Evolutionary conservation across 2,888 invertebrate genomes (phyloP).

Genomic region (Thymelicus lineola): DNA sequence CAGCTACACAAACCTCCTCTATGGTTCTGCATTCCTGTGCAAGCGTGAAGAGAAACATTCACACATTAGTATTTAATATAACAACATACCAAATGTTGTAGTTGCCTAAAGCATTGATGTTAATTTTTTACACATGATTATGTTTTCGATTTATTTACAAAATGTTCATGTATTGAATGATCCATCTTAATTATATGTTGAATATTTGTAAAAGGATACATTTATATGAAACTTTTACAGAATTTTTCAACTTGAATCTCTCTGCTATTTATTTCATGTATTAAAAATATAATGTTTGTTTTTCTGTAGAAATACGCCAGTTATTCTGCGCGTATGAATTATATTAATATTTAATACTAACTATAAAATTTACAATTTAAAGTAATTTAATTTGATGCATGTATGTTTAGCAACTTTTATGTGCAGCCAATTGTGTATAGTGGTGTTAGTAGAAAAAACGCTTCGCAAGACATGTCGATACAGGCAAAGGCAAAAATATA

Average conservation of each 20-base stretch:
- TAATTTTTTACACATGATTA: background rate
- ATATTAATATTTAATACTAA: too few relatives aligned
- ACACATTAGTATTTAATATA: slow-evolving; percentile 26
- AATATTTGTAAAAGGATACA: too few relatives aligned
- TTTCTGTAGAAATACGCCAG: too few relatives aligned
- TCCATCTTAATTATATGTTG: too few relatives aligned
- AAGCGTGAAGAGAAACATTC: slow-evolving; percentile 65
- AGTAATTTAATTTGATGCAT: background rate
- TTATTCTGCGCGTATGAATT: too few relatives aligned
- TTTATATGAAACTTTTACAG: too few relatives aligned
- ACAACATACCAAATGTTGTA: background rate
- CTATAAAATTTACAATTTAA: too few relatives aligned
- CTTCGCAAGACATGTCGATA: background rate
- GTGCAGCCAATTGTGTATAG: background rate
- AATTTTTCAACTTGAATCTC: too few relatives aligned
- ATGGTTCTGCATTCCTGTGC: slow-evolving; percentile 81
- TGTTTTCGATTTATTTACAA: too few relatives aligned
- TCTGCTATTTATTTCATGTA: too few relatives aligned
- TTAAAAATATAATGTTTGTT: too few relatives aligned
- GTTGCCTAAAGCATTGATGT: background rate
- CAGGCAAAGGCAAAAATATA: background rate
- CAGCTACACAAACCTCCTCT: slow-evolving; percentile 75
- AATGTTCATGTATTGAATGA: too few relatives aligned
- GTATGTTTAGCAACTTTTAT: background rate
- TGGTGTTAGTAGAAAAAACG: background rate